A percentile compares a stretch with the other conserved stretches of the same genome.
phyloP scores from a whole-genome alignment of 2,888 invertebrate genomes.

The Thalpophila matura region DNA sequence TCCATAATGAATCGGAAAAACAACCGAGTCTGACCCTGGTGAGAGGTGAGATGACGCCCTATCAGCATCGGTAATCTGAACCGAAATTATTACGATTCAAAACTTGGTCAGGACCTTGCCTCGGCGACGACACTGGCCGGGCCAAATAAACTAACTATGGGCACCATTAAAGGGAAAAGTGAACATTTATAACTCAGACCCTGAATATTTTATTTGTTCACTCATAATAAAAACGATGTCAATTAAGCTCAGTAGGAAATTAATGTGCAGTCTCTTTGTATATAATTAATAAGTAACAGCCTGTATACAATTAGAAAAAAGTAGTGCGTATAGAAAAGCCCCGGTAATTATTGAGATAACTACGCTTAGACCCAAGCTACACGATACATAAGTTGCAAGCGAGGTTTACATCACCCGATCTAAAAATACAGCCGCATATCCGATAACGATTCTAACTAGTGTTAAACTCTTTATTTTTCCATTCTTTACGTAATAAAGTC shows the following conservation, averaged over 20 bases:
- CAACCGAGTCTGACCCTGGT: slow-evolving; percentile 75
- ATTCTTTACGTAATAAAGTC: slow-evolving; percentile 55
- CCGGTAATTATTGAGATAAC: slow-evolving; percentile 38
- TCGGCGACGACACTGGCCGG: slow-evolving; percentile 74
- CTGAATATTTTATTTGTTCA: slow-evolving; percentile 86
- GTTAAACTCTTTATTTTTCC: slow-evolving; percentile 50
- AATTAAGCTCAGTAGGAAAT: slow-evolving; percentile 83
- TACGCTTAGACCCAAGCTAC: slow-evolving; percentile 6
- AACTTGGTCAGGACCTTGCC: slow-evolving; percentile 89
- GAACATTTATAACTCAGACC: slow-evolving; percentile 83
- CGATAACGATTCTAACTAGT: slow-evolving; percentile 53
- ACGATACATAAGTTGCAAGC: slow-evolving; percentile 29
- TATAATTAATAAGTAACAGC: slow-evolving; percentile 56
- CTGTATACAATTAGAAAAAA: slow-evolving; percentile 39
- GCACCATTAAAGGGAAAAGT: slow-evolving; percentile 85
- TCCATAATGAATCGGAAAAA: slow-evolving; percentile 33
- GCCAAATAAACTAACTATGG: slow-evolving; percentile 82
- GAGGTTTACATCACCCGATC: slow-evolving; percentile 34
- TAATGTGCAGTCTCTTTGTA: slow-evolving; percentile 75
- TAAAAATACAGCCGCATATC: slow-evolving; percentile 43
- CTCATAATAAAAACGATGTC: slow-evolving; percentile 85
- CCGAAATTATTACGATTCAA: slow-evolving; percentile 91
- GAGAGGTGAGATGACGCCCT: slow-evolving; percentile 88
- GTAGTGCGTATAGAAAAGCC: slow-evolving; percentile 5
- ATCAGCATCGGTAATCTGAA: slow-evolving; percentile 89